phyloP scores from a whole-genome alignment of 2,888 invertebrate genomes.

The Macaria notata region DNA sequence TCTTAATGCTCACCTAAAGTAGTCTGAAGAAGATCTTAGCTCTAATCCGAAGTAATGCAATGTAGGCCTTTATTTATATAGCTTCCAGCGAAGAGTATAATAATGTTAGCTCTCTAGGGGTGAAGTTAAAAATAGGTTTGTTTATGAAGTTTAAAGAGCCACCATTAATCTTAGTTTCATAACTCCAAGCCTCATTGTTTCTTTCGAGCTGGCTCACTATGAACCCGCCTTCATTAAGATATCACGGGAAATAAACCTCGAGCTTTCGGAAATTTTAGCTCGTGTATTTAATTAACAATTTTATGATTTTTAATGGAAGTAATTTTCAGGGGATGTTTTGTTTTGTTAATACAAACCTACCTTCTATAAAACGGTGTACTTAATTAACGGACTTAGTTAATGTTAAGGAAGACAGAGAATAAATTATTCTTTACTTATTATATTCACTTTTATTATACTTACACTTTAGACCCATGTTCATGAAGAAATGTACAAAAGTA shows the following conservation, averaged over 20 bases:
- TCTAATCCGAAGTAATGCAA: constrained; percentile 6
- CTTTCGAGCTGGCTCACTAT: constrained; percentile 57
- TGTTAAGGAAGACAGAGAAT: no score
- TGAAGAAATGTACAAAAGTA: constrained; percentile 50
- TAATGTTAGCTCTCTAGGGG: constrained; percentile 20
- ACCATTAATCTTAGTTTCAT: constrained; percentile 74
- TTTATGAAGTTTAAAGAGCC: constrained; percentile 67
- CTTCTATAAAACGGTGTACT: no score
- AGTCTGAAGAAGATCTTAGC: neutral
- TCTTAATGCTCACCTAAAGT: no score
- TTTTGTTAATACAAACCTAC: no score
- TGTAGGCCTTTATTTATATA: constrained; percentile 9
- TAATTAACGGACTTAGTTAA: no score
- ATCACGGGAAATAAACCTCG: constrained; percentile 74
- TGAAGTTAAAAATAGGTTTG: constrained; percentile 43
- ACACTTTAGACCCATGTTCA: constrained; percentile 46
- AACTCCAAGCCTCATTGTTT: constrained; percentile 63
- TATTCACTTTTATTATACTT: constrained; percentile 34
- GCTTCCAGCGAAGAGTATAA: constrained; percentile 10
- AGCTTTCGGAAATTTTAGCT: constrained; percentile 61
- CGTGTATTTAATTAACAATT: constrained; percentile 6
- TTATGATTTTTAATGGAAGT: no score
- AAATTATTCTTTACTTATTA: neutral
- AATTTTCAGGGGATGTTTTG: no score
- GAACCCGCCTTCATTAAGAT: constrained; percentile 71